Evolutionary conservation across 2,888 invertebrate genomes (phyloP).

Genomic region (Limenitis camilla): DNA sequence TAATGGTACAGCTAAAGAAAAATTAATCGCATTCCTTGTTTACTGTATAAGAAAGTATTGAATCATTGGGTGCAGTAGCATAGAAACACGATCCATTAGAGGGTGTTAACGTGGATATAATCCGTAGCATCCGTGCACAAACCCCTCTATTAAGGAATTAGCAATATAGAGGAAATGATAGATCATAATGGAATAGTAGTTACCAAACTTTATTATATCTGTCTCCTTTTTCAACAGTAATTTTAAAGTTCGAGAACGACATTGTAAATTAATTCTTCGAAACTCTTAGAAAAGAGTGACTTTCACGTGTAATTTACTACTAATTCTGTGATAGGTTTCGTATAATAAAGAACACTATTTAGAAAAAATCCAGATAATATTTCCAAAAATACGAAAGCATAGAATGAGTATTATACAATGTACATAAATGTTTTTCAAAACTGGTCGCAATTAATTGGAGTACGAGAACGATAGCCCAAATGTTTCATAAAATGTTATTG

Average conservation of each 20-base stretch:
- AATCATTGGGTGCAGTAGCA: slow-evolving; percentile 12
- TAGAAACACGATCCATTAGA: slow-evolving; percentile 42
- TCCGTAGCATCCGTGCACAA: slow-evolving; percentile 54
- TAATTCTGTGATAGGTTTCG: too few relatives aligned
- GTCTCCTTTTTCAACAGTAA: too few relatives aligned
- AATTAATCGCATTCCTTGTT: neutral
- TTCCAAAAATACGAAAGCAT: too few relatives aligned
- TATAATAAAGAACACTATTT: too few relatives aligned
- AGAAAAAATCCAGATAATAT: too few relatives aligned
- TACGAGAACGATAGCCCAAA: neutral
- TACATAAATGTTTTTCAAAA: neutral
- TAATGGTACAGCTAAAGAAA: neutral
- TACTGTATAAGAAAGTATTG: slow-evolving; percentile 1
- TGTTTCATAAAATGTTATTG: slow-evolving; percentile 14
- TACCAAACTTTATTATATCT: slow-evolving; percentile 1
- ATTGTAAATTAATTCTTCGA: too few relatives aligned
- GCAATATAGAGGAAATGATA: slow-evolving; percentile 51
- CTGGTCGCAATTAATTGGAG: neutral
- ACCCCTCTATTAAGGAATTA: slow-evolving; percentile 52
- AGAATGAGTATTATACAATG: neutral
- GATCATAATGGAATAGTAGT: slow-evolving; percentile 43
- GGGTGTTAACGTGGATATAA: slow-evolving; percentile 51
- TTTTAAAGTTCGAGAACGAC: too few relatives aligned
- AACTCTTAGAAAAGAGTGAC: too few relatives aligned
- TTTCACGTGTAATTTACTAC: too few relatives aligned